Evolutionary conservation across 1,140 invertebrate genomes (phyloP).

Genomic region (Eupeodes corollae): DNA sequence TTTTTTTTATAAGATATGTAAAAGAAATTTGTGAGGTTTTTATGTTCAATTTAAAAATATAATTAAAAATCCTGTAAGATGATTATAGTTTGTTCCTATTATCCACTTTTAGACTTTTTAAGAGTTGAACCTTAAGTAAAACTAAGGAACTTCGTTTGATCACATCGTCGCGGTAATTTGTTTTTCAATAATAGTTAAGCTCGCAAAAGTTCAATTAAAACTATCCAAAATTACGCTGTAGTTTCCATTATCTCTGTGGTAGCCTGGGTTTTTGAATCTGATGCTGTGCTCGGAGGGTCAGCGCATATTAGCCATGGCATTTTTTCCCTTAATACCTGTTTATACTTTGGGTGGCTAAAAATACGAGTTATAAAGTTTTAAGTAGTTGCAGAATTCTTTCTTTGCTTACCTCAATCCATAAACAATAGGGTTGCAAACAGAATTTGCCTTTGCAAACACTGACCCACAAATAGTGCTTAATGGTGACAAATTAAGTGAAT

Average conservation of each 20-base stretch:
- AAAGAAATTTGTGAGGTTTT: too few species aligned
- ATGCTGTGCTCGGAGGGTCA: constrained; percentile 40
- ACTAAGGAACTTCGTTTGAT: too few species aligned
- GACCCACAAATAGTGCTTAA: constrained; percentile 56
- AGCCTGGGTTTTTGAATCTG: constrained; percentile 37
- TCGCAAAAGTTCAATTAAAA: too few species aligned
- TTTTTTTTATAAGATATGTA: too few species aligned
- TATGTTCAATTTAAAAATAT: too few species aligned
- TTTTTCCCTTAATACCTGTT: constrained; percentile 40
- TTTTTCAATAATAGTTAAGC: too few species aligned
- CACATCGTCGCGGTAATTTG: too few species aligned
- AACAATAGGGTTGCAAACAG: constrained; percentile 57
- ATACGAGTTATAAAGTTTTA: not conserved
- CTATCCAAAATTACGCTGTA: constrained; percentile 16
- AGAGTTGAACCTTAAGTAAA: too few species aligned
- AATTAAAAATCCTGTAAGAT: too few species aligned
- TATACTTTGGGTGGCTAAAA: constrained; percentile 60
- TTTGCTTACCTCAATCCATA: constrained; percentile 41
- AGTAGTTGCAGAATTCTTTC: not conserved
- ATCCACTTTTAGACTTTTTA: too few species aligned
- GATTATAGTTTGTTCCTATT: too few species aligned
- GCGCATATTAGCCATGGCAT: constrained; percentile 44
- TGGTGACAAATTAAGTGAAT: constrained; percentile 48
- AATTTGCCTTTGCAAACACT: constrained; percentile 54
- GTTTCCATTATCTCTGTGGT: constrained; percentile 32